phyloP scores from a whole-genome alignment of 1,140 invertebrate genomes.

The Pemphigus obesinymphae region DNA sequence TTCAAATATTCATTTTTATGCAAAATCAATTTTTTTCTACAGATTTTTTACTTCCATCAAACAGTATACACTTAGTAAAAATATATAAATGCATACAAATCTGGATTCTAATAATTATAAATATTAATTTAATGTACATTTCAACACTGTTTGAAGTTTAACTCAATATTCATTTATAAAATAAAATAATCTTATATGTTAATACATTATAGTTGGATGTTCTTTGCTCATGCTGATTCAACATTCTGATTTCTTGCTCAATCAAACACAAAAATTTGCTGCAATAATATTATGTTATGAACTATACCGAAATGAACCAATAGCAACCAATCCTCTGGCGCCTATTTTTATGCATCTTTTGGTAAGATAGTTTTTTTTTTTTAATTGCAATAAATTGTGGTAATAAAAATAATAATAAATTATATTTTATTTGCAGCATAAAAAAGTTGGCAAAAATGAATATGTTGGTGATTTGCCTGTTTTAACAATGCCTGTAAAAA shows the following conservation, averaged over 20 bases:
- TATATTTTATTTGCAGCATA: neutral
- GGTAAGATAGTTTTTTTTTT: slow-evolving; percentile 53
- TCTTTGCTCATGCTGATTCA: slow-evolving; percentile 65
- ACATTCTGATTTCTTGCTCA: slow-evolving; percentile 64
- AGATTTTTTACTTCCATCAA: too few species aligned
- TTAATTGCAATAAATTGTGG: neutral
- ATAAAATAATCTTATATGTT: slow-evolving; percentile 27
- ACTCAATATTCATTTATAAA: too few species aligned
- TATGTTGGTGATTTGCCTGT: slow-evolving; percentile 39
- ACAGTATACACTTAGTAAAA: too few species aligned
- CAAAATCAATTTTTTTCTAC: too few species aligned
- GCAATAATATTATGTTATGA: slow-evolving; percentile 69
- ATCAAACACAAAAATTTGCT: slow-evolving; percentile 62
- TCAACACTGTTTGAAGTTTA: neutral
- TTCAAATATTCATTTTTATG: too few species aligned
- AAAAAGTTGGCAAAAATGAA: slow-evolving; percentile 39
- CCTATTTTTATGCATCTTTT: slow-evolving; percentile 62
- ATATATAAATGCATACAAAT: too few species aligned
- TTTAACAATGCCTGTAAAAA: slow-evolving; percentile 36
- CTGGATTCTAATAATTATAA: too few species aligned
- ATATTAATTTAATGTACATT: too few species aligned
- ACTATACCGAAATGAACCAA: slow-evolving; percentile 65
- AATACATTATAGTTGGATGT: slow-evolving; percentile 55
- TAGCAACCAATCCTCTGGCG: slow-evolving; percentile 67
- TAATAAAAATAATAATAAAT: neutral